Conservation (phyloP, 2,888 invertebrate genomes). For the Seira ritae region DNA sequence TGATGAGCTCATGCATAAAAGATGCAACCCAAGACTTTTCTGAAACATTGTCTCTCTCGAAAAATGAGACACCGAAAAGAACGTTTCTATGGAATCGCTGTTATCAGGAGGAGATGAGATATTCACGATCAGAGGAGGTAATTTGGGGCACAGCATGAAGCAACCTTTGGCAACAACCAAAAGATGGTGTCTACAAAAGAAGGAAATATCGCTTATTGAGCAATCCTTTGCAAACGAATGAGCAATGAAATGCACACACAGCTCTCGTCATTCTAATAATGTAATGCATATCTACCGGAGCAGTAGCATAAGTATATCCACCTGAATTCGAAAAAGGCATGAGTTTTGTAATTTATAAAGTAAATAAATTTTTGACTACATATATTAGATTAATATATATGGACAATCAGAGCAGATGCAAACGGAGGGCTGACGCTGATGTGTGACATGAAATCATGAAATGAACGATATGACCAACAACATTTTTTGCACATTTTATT, state of each 20-base stretch:
- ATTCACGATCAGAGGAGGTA: constrained; percentile 52
- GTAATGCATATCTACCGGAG: background rate
- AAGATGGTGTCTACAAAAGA: constrained; percentile 54
- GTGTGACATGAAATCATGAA: too few relatives aligned
- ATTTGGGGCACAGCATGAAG: constrained; percentile 69
- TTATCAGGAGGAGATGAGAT: background rate
- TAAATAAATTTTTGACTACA: too few relatives aligned
- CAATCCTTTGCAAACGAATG: constrained; percentile 60
- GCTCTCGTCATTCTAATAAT: constrained; percentile 3
- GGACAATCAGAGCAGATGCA: constrained; percentile 50
- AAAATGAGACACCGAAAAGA: too few relatives aligned
- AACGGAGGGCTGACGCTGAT: constrained; percentile 20
- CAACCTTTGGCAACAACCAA: constrained; percentile 65
- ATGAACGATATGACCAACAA: constrained; percentile 14
- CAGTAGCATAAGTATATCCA: background rate
- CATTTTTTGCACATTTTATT: background rate
- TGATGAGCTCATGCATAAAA: constrained; percentile 50
- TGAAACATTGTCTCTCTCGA: background rate
- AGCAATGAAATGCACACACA: constrained; percentile 47
- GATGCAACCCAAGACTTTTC: background rate
- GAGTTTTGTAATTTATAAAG: background rate
- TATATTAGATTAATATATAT: constrained; percentile 29
- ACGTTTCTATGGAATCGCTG: background rate
- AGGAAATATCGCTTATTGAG: constrained; percentile 66
- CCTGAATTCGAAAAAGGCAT: background rate